Evolutionary conservation across 2,797 vertebrate genomes (phyloP).

Genomic region (Clarias pachynema): DNA sequence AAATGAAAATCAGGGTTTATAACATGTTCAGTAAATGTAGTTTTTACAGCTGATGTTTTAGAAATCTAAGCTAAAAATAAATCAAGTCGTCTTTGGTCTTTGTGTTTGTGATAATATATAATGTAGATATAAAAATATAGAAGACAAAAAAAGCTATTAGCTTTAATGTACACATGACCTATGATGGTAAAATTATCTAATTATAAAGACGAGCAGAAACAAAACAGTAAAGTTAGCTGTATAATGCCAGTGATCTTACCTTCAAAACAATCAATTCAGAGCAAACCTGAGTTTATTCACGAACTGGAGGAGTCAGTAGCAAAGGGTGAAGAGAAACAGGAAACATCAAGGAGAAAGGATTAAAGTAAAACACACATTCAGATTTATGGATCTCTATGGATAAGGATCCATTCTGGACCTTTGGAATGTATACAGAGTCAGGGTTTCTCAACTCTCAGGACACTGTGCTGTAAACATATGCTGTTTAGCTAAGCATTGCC

Average conservation of each 20-base stretch:
- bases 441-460: constrained; percentile 10
- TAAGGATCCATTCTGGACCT: constrained; percentile 52
- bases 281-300: constrained; percentile 52
- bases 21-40: background rate
- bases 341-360: constrained; percentile 47
- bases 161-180: background rate
- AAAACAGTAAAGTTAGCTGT: background rate
- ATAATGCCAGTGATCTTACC: constrained; percentile 44
- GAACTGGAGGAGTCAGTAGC: constrained; percentile 43
- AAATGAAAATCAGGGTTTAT: background rate
- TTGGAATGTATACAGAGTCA: constrained; percentile 20
- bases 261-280: constrained; percentile 41
- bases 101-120: background rate
- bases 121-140: background rate
- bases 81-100: background rate
- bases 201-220: background rate
- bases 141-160: background rate
- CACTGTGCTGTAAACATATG: background rate
- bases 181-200: background rate
- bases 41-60: background rate
- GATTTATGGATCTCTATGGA: constrained; percentile 51
- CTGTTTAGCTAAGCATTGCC: background rate
- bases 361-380: constrained; percentile 46
- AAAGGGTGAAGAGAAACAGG: constrained; percentile 49
- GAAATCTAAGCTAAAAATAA: background rate